Conservation (phyloP, 2,888 invertebrate genomes). For the Deroplatys truncata region DNA sequence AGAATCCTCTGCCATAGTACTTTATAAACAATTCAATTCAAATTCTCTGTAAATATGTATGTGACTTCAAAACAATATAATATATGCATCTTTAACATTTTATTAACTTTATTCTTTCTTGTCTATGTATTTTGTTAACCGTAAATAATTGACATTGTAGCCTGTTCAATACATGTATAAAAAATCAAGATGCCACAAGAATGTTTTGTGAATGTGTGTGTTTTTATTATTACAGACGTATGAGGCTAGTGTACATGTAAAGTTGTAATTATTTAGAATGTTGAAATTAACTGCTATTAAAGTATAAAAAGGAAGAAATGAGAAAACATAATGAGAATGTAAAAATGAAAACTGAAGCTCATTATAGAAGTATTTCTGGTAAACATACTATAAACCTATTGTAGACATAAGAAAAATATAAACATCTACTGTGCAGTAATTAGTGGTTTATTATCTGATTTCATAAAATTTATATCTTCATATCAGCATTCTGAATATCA, state of each 20-base stretch:
- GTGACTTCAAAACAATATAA: slow-evolving; percentile 3
- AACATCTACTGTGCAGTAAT: background rate
- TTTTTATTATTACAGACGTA: slow-evolving; percentile 5
- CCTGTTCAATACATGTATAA: slow-evolving; percentile 2
- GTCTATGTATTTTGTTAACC: background rate
- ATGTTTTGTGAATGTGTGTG: slow-evolving; percentile 2
- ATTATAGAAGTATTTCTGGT: background rate
- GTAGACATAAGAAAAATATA: background rate
- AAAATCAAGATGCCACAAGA: background rate
- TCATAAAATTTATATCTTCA: background rate
- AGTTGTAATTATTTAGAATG: background rate
- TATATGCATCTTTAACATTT: slow-evolving; percentile 1
- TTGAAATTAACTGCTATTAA: background rate
- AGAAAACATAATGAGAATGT: background rate
- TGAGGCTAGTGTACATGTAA: slow-evolving; percentile 4
- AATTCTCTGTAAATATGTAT: background rate
- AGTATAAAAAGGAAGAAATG: background rate
- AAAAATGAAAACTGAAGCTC: slow-evolving; percentile 2
- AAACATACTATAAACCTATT: background rate
- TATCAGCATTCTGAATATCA: too few species aligned
- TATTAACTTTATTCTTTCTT: slow-evolving; percentile 1
- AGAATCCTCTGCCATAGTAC: background rate
- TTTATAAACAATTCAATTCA: background rate
- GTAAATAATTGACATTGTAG: background rate
- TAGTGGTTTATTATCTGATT: background rate